A percentile compares a stretch with the other conserved stretches of the same genome.
phyloP scores from a whole-genome alignment of 92 coral and sea anemone genomes.

The Epizoanthus scotinus region DNA sequence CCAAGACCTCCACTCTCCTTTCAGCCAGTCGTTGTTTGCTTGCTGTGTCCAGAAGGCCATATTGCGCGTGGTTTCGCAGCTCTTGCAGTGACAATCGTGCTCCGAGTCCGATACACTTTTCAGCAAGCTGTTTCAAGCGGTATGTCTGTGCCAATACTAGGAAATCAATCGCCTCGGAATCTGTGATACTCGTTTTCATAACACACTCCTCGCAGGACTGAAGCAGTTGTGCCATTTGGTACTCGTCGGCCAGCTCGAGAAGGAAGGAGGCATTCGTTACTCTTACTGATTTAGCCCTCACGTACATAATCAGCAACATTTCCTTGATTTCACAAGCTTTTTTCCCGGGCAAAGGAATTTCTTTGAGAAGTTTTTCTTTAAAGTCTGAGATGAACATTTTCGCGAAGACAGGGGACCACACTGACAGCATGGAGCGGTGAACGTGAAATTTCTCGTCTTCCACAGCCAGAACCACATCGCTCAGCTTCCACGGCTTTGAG shows the following conservation, averaged over 20 bases:
- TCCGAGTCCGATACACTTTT: neutral
- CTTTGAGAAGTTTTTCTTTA: neutral
- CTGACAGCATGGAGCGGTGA: conserved; percentile 1
- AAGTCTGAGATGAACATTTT: conserved; percentile 8
- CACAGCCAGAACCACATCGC: neutral
- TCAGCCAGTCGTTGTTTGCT: neutral
- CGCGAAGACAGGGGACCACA: conserved; percentile 6
- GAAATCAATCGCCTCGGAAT: neutral
- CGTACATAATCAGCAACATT: conserved; percentile 1
- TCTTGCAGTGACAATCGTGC: neutral
- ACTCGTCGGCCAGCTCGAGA: neutral
- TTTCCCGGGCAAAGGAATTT: conserved; percentile 9
- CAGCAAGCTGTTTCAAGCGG: conserved; percentile 7
- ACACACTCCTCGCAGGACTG: neutral
- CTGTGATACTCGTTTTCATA: neutral
- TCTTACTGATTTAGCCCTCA: neutral
- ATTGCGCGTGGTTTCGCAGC: neutral
- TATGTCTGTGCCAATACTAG: neutral
- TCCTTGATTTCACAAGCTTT: conserved; percentile 7
- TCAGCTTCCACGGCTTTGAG: neutral
- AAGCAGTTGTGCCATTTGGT: conserved; percentile 6
- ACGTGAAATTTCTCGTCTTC: conserved; percentile 2
- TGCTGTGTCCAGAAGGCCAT: neutral
- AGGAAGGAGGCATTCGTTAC: neutral
- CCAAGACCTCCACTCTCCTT: no score